These are phyloP conservation scores for Trypoxylon attenuatum DNA, from an alignment of 2,888 invertebrate genomes.

Conservation along the genomic window DNA sequence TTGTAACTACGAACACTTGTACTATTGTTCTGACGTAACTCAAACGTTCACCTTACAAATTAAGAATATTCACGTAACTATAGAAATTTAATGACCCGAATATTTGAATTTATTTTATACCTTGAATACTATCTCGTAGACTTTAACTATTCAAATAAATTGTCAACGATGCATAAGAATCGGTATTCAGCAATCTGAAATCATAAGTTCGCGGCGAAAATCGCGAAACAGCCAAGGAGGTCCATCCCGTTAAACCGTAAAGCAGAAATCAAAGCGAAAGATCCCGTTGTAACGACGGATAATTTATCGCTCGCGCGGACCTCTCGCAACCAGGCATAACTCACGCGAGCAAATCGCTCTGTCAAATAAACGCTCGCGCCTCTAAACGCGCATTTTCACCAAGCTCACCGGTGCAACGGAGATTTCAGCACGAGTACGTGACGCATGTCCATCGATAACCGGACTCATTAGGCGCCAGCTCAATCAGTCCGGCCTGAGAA, in stretches of 20 bases:
- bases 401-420: constrained; percentile 12
- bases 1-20: too few relatives aligned
- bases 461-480: background rate
- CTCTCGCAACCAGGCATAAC: constrained; percentile 27
- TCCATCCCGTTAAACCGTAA: constrained; percentile 11
- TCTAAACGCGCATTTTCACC: constrained; percentile 40
- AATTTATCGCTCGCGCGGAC: constrained; percentile 37
- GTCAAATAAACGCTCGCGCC: constrained; percentile 34
- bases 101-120: too few relatives aligned
- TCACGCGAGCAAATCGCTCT: constrained; percentile 41
- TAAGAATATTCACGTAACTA: too few relatives aligned
- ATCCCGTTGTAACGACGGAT: constrained; percentile 42
- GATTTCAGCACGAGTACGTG: background rate
- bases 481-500: background rate
- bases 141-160: too few relatives aligned
- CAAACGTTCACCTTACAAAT: too few relatives aligned
- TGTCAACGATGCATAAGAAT: too few relatives aligned
- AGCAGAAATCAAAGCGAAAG: constrained; percentile 35
- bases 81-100: too few relatives aligned
- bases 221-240: constrained; percentile 1
- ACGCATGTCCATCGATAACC: background rate
- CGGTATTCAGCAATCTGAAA: background rate
- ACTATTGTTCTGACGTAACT: too few relatives aligned
- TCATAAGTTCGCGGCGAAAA: background rate
- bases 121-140: too few relatives aligned